Evolutionary conservation across 2,797 vertebrate species (phyloP).

Genomic region (Pitangus sulphuratus): DNA sequence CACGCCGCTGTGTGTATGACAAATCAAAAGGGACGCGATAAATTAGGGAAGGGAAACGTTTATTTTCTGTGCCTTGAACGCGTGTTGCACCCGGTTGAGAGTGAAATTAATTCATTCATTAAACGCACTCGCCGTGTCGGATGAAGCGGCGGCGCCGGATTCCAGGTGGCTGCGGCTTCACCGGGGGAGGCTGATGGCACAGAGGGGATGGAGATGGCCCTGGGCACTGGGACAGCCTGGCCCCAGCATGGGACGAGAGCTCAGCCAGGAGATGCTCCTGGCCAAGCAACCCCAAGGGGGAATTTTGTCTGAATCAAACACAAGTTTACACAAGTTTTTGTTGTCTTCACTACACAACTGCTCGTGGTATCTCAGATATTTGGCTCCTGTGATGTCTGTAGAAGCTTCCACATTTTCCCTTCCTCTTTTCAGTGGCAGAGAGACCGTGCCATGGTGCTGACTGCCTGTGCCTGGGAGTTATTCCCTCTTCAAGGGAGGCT

Average conservation of each 20-base stretch:
- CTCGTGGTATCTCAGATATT: fast-evolving
- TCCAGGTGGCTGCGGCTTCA: background rate
- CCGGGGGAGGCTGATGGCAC: fast-evolving
- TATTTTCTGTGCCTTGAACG: background rate
- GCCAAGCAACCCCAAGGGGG: background rate
- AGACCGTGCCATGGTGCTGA: fast-evolving
- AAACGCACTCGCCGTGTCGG: background rate
- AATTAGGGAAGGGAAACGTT: conserved; percentile 47
- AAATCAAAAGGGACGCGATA: background rate
- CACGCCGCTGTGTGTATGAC: fast-evolving
- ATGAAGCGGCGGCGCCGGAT: background rate
- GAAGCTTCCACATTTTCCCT: background rate
- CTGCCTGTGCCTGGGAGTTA: fast-evolving
- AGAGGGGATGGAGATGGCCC: fast-evolving
- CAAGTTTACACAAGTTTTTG: background rate
- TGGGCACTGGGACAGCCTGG: fast-evolving
- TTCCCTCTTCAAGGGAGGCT: background rate
- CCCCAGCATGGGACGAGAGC: fast-evolving
- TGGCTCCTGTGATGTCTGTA: background rate
- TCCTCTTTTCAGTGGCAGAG: background rate
- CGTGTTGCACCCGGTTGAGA: background rate
- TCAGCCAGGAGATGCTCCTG: background rate
- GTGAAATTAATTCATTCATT: conserved; percentile 29
- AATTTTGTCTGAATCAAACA: background rate
- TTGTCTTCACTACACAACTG: background rate